These are phyloP conservation scores for Paraescarpia echinospica DNA, from an alignment of 1,140 invertebrate species.

Conservation along the genomic window DNA sequence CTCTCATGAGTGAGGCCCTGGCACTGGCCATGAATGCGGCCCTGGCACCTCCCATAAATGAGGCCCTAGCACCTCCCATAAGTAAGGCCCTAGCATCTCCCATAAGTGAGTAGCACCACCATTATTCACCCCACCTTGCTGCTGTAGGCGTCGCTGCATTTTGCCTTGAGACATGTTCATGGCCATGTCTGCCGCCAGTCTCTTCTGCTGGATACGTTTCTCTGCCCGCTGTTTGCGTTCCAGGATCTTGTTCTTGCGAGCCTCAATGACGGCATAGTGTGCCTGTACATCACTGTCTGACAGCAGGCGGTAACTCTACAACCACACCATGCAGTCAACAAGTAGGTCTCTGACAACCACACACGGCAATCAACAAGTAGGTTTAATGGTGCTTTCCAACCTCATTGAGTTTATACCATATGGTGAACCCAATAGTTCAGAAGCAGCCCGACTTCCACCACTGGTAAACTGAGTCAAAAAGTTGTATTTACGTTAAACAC, in stretches of 20 bases:
- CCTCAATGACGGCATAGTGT: slow-evolving; percentile 28
- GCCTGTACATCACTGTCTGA: slow-evolving; percentile 51
- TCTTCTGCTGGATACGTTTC: slow-evolving; percentile 44
- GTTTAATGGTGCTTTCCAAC: no score
- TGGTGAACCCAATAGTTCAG: no score
- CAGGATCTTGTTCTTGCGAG: slow-evolving; percentile 27
- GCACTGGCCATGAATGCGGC: neutral
- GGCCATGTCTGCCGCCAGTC: slow-evolving; percentile 40
- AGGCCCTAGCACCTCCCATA: neutral
- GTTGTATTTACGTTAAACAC: no score
- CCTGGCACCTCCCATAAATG: neutral
- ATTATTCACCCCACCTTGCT: slow-evolving; percentile 54
- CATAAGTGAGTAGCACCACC: no score
- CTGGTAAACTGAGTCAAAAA: no score
- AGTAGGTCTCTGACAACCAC: neutral
- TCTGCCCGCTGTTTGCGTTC: slow-evolving; percentile 49
- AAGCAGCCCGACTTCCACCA: no score
- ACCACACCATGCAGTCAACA: neutral
- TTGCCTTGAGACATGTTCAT: slow-evolving; percentile 50
- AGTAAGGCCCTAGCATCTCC: neutral
- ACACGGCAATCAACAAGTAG: no score
- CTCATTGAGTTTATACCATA: no score
- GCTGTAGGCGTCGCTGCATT: slow-evolving; percentile 51
- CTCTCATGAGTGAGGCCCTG: neutral
- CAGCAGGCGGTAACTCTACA: slow-evolving; percentile 34